Base-by-base conservation (phyloP, 2,113 vertebrate genomes). In the Eidolon helvum region DNA sequence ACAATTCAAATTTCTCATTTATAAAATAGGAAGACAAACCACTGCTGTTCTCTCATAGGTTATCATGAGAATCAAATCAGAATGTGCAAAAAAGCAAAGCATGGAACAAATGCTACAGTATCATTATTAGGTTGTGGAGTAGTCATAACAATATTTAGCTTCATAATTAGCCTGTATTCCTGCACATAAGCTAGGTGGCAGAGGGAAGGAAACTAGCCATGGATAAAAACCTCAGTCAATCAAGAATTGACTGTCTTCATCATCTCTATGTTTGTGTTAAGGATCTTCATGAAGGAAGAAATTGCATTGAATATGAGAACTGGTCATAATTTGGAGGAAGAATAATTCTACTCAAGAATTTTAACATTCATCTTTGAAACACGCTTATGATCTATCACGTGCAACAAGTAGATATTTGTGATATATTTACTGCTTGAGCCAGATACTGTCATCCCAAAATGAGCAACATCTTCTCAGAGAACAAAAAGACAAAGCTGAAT, bases 1-100 rank as follows among this genome's bases (percentile, higher is more conserved):
- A 43, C 87, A 97, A 96, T 75, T 92, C 74, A 80, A 69, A 90
- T 92, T 87, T 78, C 16, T 93, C 30, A 33, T 38, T 79, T 80
- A 89, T 50, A 35, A 69, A 93, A 74, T 6, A 43, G 33, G 14
- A 53, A 66, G 38, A 63, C 48, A 90, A 74, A 65, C 48, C 10
- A 79, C 61, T 43, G 90, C 38, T 26, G 24, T 48, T 87, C 38
- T 30, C 43, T 92, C 45, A 26, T 5, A 78, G n/a, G 24, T 22
- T 55, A 55, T 45, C 63, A 40, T 69, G 24, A 90, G 33, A 88
- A 26, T 65, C 86, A 69, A 48, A 59, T 57, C 10, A 43, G 28
- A 93, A 63, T 10, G 28, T 63, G 63, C 57, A 59, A 87, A 86
- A 86, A 95, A 84, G 19, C 74, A 59, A 82, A 93, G 74, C 9